A percentile compares a stretch with the other conserved stretches of the same genome.
Evolutionary conservation across 1,140 invertebrate species (phyloP).

Genomic region (Protaetia brevitarsis): DNA sequence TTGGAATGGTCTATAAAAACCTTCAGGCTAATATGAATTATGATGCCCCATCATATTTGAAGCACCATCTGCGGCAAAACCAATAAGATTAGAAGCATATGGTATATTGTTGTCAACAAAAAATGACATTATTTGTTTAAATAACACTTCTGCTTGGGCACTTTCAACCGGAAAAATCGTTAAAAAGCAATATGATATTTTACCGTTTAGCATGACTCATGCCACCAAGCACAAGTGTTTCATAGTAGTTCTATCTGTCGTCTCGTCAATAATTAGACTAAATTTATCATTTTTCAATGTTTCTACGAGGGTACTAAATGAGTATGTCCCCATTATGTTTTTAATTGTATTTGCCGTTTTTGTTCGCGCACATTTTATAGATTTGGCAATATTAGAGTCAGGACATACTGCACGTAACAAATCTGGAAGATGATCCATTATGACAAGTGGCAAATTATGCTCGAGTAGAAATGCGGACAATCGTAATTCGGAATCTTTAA

Average conservation of each 20-base stretch:
- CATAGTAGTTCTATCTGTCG: slow-evolving; percentile 20
- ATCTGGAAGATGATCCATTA: slow-evolving; percentile 17
- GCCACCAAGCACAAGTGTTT: slow-evolving; percentile 23
- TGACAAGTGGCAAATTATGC: slow-evolving; percentile 14
- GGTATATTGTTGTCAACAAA: slow-evolving; percentile 17
- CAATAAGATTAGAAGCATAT: slow-evolving; percentile 1
- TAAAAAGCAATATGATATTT: slow-evolving; percentile 13
- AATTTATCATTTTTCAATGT: slow-evolving; percentile 20
- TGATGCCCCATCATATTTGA: slow-evolving; percentile 1
- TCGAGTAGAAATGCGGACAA: slow-evolving; percentile 9
- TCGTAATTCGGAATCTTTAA: slow-evolving; percentile 16
- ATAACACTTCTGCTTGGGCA: slow-evolving; percentile 12
- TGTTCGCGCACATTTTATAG: slow-evolving; percentile 15
- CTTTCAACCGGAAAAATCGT: slow-evolving; percentile 15
- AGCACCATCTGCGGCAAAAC: slow-evolving; percentile 11
- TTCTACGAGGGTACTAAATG: neutral
- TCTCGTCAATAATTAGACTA: slow-evolving; percentile 23
- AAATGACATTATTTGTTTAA: neutral
- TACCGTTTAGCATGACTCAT: slow-evolving; percentile 5
- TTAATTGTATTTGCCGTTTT: slow-evolving; percentile 7
- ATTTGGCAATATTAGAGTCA: slow-evolving; percentile 17
- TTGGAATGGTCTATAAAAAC: neutral
- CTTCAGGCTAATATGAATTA: slow-evolving; percentile 8
- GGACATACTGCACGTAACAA: neutral
- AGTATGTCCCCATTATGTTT: slow-evolving; percentile 12